These are phyloP conservation scores for Apodemia hepburni DNA, from an alignment of 2,888 invertebrate genomes.

Conservation along the genomic window DNA sequence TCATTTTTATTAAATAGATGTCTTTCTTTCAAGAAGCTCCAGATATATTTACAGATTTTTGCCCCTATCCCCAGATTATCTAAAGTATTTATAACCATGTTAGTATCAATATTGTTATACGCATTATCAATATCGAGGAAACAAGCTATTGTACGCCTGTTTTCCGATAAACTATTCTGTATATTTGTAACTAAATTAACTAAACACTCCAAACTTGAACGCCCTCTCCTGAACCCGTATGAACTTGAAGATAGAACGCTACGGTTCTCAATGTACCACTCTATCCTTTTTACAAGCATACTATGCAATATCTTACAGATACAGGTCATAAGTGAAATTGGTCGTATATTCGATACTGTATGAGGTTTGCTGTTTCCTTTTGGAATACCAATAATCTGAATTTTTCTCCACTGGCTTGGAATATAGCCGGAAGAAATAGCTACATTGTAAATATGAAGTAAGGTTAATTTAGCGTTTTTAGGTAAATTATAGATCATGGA, in stretches of 20 bases:
- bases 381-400: slow-evolving; percentile 9
- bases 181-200: slow-evolving; percentile 21
- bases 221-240: slow-evolving; percentile 23
- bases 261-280: slow-evolving; percentile 9
- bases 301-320: slow-evolving; percentile 19
- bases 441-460: slow-evolving; percentile 7
- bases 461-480: not conserved
- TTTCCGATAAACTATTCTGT: slow-evolving; percentile 25
- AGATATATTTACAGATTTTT: slow-evolving; percentile 23
- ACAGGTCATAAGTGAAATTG: slow-evolving; percentile 17
- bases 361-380: not conserved
- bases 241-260: not conserved
- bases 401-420: slow-evolving; percentile 13
- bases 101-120: slow-evolving; percentile 24
- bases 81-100: slow-evolving; percentile 8
- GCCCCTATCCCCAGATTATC: slow-evolving; percentile 23
- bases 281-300: slow-evolving; percentile 16
- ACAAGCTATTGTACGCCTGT: slow-evolving; percentile 22
- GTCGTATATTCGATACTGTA: slow-evolving; percentile 12
- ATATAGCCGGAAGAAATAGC: not conserved
- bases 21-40: slow-evolving; percentile 21
- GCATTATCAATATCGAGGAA: slow-evolving; percentile 30
- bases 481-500: not conserved
- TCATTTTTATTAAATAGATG: not conserved
- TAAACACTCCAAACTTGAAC: slow-evolving; percentile 25